A percentile compares a stretch with the other conserved stretches of the same genome.
Evolutionary conservation across 2,888 invertebrate genomes (phyloP).

Genomic region (Adela reaumurella): DNA sequence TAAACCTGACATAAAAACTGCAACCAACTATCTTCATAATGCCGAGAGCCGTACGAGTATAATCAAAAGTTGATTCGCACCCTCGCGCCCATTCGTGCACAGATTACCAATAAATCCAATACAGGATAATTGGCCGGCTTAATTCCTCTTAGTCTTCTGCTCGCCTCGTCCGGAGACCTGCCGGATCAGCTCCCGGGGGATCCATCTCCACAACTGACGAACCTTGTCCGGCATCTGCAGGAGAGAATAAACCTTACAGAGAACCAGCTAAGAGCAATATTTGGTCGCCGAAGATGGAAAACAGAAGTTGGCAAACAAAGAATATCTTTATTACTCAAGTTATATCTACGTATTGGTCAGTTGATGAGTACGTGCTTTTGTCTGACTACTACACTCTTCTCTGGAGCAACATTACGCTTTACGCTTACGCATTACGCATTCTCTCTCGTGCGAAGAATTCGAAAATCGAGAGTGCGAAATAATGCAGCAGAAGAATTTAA

Average conservation of each 20-base stretch:
- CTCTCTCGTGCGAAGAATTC: too few relatives aligned
- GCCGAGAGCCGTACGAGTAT: constrained; percentile 50
- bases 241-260: too few relatives aligned
- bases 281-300: too few relatives aligned
- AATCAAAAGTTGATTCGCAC: constrained; percentile 57
- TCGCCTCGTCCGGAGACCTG: constrained; percentile 58
- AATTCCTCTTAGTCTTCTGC: constrained; percentile 58
- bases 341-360: background rate
- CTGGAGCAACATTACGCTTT: too few relatives aligned
- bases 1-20: constrained; percentile 55
- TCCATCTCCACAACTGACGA: background rate
- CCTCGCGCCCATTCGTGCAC: constrained; percentile 55
- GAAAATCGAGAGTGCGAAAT: too few relatives aligned
- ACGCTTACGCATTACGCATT: too few relatives aligned
- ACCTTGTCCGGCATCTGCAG: background rate
- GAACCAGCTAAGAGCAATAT: too few relatives aligned
- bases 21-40: constrained; percentile 55
- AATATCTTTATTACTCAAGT: background rate
- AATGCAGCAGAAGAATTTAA: too few relatives aligned
- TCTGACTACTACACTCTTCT: too few relatives aligned
- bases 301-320: background rate
- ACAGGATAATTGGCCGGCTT: constrained; percentile 58
- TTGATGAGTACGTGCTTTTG: background rate
- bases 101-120: constrained; percentile 59
- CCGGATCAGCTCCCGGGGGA: constrained; percentile 53